These are phyloP conservation scores for Macrotrachela quadricornifera DNA, from an alignment of 1,140 invertebrate genomes.

Conservation along the genomic window DNA sequence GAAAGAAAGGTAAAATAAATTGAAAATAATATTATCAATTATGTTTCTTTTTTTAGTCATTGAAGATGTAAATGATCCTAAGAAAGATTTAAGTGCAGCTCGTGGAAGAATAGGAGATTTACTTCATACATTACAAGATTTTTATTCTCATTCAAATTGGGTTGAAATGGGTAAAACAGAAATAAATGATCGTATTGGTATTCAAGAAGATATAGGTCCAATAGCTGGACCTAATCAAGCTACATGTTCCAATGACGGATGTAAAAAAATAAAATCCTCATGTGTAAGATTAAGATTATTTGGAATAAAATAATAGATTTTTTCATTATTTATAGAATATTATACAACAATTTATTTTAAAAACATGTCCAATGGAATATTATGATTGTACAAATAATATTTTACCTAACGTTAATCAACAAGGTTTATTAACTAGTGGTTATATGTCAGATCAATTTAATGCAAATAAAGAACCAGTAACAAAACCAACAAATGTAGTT, in stretches of 20 bases:
- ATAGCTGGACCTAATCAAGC: not conserved
- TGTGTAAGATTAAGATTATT: too few relatives aligned
- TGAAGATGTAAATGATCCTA: too few relatives aligned
- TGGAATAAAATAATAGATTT: too few relatives aligned
- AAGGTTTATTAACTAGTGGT: not conserved
- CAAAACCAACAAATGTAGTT: not conserved
- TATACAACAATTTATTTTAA: too few relatives aligned
- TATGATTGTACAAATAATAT: not conserved
- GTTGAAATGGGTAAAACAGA: conserved; percentile 6
- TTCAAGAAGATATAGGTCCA: not conserved
- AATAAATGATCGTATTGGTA: not conserved
- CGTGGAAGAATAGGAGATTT: not conserved
- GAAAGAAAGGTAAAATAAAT: too few relatives aligned
- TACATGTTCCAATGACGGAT: not conserved
- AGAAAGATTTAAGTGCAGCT: not conserved
- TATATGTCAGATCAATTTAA: not conserved
- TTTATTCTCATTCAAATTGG: conserved; percentile 9
- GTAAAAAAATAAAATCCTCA: not conserved
- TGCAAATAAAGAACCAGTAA: not conserved
- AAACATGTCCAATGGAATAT: not conserved
- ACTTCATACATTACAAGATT: conserved; percentile 8
- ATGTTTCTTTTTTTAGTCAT: too few relatives aligned
- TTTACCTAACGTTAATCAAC: not conserved
- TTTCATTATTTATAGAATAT: too few relatives aligned
- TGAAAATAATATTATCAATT: too few relatives aligned